Percentiles rank a stretch among this genome's conserved stretches.
Conservation (phyloP, 2,113 vertebrate species). For the Cathartes aura region DNA sequence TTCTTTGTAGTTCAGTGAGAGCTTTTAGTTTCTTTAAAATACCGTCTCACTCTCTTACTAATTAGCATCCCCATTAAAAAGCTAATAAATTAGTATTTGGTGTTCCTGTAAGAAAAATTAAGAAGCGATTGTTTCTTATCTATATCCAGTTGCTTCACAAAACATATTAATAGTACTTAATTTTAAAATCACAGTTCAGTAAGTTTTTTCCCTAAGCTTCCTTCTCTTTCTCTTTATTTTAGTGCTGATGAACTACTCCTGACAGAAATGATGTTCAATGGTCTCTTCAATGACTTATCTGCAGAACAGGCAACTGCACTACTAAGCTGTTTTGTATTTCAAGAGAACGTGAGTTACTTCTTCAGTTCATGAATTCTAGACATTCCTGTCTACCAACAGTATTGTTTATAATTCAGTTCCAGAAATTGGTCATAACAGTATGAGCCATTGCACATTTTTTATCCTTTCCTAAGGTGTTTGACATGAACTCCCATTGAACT, state of each 20-base stretch:
- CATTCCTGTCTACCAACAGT: neutral
- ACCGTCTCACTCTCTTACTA: neutral
- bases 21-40: neutral
- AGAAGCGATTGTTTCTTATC: neutral
- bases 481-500: neutral
- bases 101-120: neutral
- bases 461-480: neutral
- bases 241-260: slow-evolving; percentile 95
- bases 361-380: neutral
- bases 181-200: neutral
- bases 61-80: neutral
- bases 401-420: neutral
- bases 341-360: slow-evolving; percentile 89
- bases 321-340: slow-evolving; percentile 97
- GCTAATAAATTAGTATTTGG: neutral
- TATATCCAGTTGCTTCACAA: neutral
- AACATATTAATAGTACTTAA: neutral
- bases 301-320: slow-evolving; percentile 92
- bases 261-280: slow-evolving; percentile 98
- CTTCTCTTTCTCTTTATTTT: neutral
- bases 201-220: neutral
- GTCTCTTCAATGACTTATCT: slow-evolving; percentile 95
- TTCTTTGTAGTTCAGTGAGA: neutral
- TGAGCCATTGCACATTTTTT: neutral
- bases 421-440: neutral